A percentile compares a stretch with the other conserved stretches of the same genome.
Evolutionary conservation across 2,113 vertebrate genomes (phyloP).

Genomic region (Osmerus mordax): DNA sequence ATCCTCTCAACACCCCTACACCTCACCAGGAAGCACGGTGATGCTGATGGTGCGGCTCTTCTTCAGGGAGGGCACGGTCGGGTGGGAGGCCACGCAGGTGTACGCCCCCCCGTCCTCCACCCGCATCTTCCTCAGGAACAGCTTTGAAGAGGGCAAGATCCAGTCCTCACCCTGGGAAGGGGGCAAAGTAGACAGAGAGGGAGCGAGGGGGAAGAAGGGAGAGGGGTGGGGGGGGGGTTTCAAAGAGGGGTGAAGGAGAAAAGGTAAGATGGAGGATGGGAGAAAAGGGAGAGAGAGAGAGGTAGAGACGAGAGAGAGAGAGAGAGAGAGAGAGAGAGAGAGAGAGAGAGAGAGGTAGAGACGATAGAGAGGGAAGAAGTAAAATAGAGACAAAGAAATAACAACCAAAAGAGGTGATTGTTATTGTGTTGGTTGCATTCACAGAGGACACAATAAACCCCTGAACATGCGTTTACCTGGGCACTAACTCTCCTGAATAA

Average conservation of each 20-base stretch:
- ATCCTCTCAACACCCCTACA: not conserved
- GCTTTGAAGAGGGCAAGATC: constrained; percentile 58
- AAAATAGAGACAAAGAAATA: not conserved
- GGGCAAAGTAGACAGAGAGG: not conserved
- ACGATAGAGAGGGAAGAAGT: not conserved
- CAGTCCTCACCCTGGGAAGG: constrained; percentile 65
- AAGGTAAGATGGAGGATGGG: constrained; percentile 15
- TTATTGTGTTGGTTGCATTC: constrained; percentile 6
- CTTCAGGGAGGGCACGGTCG: constrained; percentile 49
- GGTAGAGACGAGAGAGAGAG: not conserved
- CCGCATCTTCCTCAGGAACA: constrained; percentile 59
- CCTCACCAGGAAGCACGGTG: constrained; percentile 61
- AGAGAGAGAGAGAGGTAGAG: not conserved
- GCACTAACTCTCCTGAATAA: constrained; percentile 48
- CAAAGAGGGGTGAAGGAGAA: constrained; percentile 12
- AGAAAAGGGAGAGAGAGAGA: not conserved
- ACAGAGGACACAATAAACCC: constrained; percentile 24
- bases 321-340: too few relatives aligned
- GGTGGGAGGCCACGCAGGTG: constrained; percentile 67
- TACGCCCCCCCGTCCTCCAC: constrained; percentile 60
- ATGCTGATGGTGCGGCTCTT: constrained; percentile 63
- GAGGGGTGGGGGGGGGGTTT: not conserved
- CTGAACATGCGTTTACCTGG: constrained; percentile 55
- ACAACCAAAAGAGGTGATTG: not conserved
- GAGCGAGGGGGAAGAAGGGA: not conserved